phyloP scores from a whole-genome alignment of 2,888 invertebrate genomes.

The Metallyticus violacea region DNA sequence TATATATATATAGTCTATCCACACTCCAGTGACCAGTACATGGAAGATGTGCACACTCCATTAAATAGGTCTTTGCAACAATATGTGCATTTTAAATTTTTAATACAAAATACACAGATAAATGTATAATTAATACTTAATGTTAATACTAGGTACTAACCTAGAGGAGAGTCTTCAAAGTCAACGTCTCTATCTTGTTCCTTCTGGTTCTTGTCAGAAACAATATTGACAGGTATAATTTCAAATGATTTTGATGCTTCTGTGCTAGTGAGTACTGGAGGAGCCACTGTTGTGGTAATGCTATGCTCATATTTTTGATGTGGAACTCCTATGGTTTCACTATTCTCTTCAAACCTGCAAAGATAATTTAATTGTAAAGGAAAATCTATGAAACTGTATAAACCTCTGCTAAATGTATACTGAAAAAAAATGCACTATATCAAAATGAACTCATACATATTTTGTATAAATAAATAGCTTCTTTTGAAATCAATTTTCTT shows the following conservation, averaged over 20 bases:
- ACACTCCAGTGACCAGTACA: no score
- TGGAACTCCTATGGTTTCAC: neutral
- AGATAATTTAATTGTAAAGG: neutral
- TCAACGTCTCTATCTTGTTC: conserved; percentile 36
- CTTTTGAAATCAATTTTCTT: no score
- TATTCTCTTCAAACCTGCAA: neutral
- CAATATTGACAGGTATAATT: conserved; percentile 33
- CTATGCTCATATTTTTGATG: neutral
- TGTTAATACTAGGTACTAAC: no score
- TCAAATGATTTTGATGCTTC: conserved; percentile 26
- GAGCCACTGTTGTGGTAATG: conserved; percentile 8
- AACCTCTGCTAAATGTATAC: neutral
- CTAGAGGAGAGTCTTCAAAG: conserved; percentile 40
- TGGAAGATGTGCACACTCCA: no score
- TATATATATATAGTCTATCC: no score
- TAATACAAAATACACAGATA: no score
- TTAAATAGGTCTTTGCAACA: no score
- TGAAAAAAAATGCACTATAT: no score
- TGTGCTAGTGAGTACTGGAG: neutral
- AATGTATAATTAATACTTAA: no score
- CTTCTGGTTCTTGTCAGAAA: conserved; percentile 8
- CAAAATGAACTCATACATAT: no score
- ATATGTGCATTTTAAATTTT: no score
- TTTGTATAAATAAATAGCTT: no score
- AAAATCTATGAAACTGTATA: neutral